A percentile compares a stretch with the other conserved stretches of the same genome.
Evolutionary conservation across 2,113 vertebrate species (phyloP).

Genomic region (Dolichallabes microphthalmus): DNA sequence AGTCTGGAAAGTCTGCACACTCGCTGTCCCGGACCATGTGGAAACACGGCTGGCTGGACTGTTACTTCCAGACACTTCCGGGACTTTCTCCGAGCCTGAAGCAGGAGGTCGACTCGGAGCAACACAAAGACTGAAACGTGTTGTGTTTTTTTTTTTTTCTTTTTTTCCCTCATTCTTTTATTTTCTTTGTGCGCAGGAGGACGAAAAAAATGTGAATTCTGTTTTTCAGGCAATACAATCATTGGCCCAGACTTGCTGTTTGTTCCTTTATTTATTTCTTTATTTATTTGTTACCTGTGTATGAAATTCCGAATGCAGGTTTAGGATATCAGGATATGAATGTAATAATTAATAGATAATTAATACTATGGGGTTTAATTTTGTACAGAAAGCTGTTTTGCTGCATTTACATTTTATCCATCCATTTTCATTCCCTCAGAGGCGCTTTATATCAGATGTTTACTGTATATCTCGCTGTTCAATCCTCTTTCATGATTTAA

Average conservation of each 20-base stretch:
- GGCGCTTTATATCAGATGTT: no score
- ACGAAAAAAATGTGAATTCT: constrained; percentile 47
- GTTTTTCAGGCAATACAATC: constrained; percentile 50
- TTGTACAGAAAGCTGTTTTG: constrained; percentile 4
- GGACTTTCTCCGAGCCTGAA: constrained; percentile 1
- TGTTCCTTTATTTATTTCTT: constrained; percentile 3
- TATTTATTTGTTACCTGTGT: not conserved
- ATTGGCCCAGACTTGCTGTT: constrained; percentile 38
- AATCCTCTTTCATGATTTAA: not conserved
- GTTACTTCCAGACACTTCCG: constrained; percentile 38
- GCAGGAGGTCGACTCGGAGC: not conserved
- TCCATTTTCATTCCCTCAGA: not conserved
- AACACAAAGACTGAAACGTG: not conserved
- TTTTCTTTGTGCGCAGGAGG: constrained; percentile 15
- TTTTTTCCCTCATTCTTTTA: no score
- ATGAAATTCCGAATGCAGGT: not conserved
- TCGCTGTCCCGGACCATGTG: not conserved
- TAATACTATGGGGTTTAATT: not conserved
- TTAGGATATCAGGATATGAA: constrained; percentile 2
- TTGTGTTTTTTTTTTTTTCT: not conserved
- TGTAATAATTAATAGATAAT: not conserved
- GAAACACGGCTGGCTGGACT: constrained; percentile 30
- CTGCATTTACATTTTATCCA: not conserved
- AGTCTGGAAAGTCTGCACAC: not conserved
- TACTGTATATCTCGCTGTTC: not conserved